Conservation (phyloP, 1,140 invertebrate species). For the Phymastichus coffea region DNA sequence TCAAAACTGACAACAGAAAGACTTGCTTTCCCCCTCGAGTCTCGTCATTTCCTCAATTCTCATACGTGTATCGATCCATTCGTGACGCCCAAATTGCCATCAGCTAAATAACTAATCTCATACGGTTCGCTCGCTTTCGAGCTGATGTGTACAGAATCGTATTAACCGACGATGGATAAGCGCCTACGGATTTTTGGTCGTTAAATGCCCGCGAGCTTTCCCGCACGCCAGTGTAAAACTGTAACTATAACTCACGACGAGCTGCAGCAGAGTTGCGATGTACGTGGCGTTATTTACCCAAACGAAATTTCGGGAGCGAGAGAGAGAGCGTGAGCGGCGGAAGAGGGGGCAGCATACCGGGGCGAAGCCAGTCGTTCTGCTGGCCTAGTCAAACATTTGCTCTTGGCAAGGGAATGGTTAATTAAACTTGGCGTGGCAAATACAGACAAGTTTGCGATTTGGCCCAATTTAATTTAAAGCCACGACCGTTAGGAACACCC, state of each 20-base stretch:
- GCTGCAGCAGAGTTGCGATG: too few relatives aligned
- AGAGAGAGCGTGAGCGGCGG: not conserved
- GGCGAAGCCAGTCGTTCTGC: too few relatives aligned
- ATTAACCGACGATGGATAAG: not conserved
- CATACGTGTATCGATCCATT: too few relatives aligned
- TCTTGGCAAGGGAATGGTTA: constrained; percentile 3
- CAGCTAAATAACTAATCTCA: too few relatives aligned
- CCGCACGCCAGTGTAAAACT: too few relatives aligned
- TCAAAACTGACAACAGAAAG: too few relatives aligned
- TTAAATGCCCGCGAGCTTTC: not conserved
- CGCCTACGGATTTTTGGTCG: not conserved
- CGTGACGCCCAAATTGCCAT: too few relatives aligned
- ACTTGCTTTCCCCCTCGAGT: too few relatives aligned
- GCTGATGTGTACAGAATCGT: not conserved
- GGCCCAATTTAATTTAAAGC: not conserved
- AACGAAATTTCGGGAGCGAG: not conserved
- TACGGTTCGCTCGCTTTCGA: not conserved
- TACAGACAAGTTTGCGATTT: not conserved
- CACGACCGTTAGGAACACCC: too few relatives aligned
- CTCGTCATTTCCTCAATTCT: too few relatives aligned
- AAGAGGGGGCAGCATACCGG: too few relatives aligned
- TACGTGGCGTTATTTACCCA: constrained; percentile 3
- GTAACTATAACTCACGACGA: not conserved
- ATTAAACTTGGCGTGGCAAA: constrained; percentile 11
- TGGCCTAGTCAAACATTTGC: constrained; percentile 15